phyloP scores from a whole-genome alignment of 2,113 vertebrate genomes.

The Pantherophis guttatus region DNA sequence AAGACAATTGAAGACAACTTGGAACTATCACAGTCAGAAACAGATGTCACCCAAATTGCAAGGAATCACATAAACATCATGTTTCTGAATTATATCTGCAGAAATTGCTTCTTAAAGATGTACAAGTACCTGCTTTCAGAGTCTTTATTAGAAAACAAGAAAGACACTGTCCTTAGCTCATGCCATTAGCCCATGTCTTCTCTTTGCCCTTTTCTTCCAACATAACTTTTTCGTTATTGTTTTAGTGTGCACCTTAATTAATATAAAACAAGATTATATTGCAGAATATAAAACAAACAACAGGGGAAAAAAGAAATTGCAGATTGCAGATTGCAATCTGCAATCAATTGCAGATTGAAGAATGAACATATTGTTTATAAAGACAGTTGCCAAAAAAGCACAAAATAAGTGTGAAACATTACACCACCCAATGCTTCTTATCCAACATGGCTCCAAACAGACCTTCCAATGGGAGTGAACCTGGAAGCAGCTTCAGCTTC shows the following conservation, averaged over 20 bases:
- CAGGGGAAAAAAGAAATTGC: accelerated
- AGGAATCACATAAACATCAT: background rate
- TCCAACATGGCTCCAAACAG: background rate
- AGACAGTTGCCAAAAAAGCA: background rate
- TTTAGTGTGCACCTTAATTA: background rate
- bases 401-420: background rate
- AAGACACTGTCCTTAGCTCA: background rate
- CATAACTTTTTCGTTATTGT: background rate
- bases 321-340: too few relatives aligned
- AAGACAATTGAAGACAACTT: background rate
- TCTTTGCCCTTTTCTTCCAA: background rate
- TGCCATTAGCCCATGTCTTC: background rate
- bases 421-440: background rate
- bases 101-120: background rate
- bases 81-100: background rate
- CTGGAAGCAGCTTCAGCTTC: background rate
- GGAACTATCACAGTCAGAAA: background rate
- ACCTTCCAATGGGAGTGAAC: background rate
- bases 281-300: background rate
- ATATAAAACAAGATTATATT: background rate
- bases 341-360: background rate
- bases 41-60: background rate
- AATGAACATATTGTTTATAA: background rate
- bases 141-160: background rate
- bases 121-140: background rate